Percentiles rank a stretch among this genome's conserved stretches.
Conservation (phyloP, 2,888 invertebrate genomes). For the Leptogaster cylindrica region DNA sequence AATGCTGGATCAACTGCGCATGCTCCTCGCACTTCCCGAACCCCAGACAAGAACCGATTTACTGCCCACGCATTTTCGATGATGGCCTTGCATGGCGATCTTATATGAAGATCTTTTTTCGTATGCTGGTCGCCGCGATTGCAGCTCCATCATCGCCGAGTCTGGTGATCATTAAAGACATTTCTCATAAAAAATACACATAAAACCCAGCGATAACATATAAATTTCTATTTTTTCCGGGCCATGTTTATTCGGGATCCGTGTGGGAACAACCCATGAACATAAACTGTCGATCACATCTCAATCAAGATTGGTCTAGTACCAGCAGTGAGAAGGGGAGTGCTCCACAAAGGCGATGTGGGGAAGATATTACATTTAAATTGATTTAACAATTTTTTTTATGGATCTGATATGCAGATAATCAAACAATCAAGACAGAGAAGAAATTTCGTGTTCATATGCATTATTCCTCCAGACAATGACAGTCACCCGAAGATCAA, state of each 20-base stretch:
- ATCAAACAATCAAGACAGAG: background rate
- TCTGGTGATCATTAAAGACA: slow-evolving; percentile 18
- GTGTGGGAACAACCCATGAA: background rate
- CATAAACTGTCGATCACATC: slow-evolving; percentile 14
- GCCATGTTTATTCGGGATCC: slow-evolving; percentile 2
- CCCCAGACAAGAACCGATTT: background rate
- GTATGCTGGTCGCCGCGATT: background rate
- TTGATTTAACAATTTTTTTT: background rate
- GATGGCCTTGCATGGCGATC: background rate
- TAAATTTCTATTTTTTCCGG: slow-evolving; percentile 19
- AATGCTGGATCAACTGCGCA: background rate
- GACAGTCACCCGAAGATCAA: background rate
- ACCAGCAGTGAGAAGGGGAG: too few relatives aligned
- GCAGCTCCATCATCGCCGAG: background rate
- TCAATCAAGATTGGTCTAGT: slow-evolving; percentile 11
- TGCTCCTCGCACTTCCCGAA: background rate
- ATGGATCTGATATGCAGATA: background rate
- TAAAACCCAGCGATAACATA: slow-evolving; percentile 6
- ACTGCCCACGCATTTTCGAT: slow-evolving; percentile 10
- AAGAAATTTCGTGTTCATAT: background rate
- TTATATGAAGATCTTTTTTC: background rate
- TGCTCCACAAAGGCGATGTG: too few relatives aligned
- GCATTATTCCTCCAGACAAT: too few relatives aligned
- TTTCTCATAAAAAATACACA: slow-evolving; percentile 6
- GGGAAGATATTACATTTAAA: too few relatives aligned